Evolutionary conservation across 1,140 invertebrate genomes (phyloP).

Genomic region (Stegodyphus dumicola): DNA sequence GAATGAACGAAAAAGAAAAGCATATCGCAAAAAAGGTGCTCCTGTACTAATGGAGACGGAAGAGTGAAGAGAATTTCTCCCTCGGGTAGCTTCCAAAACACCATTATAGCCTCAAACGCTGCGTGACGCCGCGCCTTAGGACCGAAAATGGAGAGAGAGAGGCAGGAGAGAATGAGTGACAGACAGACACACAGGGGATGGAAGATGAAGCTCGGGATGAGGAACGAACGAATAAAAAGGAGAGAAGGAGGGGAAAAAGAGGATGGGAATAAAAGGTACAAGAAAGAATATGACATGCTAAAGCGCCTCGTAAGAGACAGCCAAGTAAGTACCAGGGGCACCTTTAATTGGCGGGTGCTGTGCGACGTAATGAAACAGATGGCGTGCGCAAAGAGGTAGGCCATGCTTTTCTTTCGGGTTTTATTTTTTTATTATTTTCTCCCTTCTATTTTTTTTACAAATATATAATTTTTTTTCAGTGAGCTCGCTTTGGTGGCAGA

Average conservation of each 20-base stretch:
- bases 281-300: slow-evolving; percentile 59
- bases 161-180: slow-evolving; percentile 26
- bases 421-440: background rate
- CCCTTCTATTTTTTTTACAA: slow-evolving; percentile 22
- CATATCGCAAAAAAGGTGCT: slow-evolving; percentile 45
- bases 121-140: slow-evolving; percentile 43
- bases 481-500: slow-evolving; percentile 31
- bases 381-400: slow-evolving; percentile 46
- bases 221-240: slow-evolving; percentile 16
- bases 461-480: slow-evolving; percentile 45
- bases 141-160: slow-evolving; percentile 43
- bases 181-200: background rate
- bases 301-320: slow-evolving; percentile 53
- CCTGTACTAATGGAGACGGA: slow-evolving; percentile 52
- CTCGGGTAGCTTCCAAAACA: slow-evolving; percentile 52
- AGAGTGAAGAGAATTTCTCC: slow-evolving; percentile 53
- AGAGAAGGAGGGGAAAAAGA: slow-evolving; percentile 11
- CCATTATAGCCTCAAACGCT: slow-evolving; percentile 57
- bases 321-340: slow-evolving; percentile 51
- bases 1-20: slow-evolving; percentile 42
- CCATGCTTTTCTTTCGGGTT: slow-evolving; percentile 28
- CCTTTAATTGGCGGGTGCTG: slow-evolving; percentile 53
- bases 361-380: slow-evolving; percentile 57
- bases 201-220: slow-evolving; percentile 5
- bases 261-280: slow-evolving; percentile 49